Percentiles rank a stretch among this genome's conserved stretches.
Conservation (phyloP, 2,797 vertebrate species). For the Danio aesculapii region DNA sequence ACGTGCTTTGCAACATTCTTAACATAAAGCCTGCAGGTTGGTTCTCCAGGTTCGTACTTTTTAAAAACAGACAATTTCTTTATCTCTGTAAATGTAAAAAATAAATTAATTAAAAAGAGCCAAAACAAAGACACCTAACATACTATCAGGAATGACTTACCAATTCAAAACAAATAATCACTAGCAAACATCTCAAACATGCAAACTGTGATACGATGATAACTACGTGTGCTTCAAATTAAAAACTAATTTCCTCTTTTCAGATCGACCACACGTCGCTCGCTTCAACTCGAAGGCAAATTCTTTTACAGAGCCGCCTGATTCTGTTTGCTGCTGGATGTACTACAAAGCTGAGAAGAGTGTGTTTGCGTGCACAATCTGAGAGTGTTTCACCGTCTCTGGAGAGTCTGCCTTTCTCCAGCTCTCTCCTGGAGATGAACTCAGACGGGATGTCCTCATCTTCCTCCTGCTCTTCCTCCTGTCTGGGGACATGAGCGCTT, state of each 20-base stretch:
- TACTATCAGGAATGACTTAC: not conserved
- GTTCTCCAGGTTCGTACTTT: constrained; percentile 93
- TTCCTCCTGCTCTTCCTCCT: constrained; percentile 80
- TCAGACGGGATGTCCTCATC: constrained; percentile 87
- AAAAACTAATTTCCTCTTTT: constrained; percentile 37
- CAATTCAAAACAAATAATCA: not conserved
- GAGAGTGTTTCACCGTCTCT: constrained; percentile 84
- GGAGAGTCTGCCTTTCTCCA: constrained; percentile 91
- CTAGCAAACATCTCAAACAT: not conserved
- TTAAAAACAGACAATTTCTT: constrained; percentile 94
- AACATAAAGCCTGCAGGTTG: constrained; percentile 97
- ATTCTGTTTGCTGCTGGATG: constrained; percentile 34
- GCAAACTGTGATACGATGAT: not conserved
- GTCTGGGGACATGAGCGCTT: constrained; percentile 72
- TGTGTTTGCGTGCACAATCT: constrained; percentile 13
- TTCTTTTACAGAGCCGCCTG: not conserved
- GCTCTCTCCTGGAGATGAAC: constrained; percentile 91
- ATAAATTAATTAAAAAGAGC: no score
- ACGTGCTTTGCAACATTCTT: constrained; percentile 97
- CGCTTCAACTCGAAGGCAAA: not conserved
- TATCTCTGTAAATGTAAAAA: constrained; percentile 83
- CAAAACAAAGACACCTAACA: not conserved
- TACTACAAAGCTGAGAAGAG: constrained; percentile 17
- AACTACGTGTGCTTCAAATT: not conserved
- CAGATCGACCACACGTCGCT: not conserved